These are phyloP conservation scores for Pachyuromys duprasi DNA, from an alignment of 2,797 vertebrate species.

Conservation along the genomic window DNA sequence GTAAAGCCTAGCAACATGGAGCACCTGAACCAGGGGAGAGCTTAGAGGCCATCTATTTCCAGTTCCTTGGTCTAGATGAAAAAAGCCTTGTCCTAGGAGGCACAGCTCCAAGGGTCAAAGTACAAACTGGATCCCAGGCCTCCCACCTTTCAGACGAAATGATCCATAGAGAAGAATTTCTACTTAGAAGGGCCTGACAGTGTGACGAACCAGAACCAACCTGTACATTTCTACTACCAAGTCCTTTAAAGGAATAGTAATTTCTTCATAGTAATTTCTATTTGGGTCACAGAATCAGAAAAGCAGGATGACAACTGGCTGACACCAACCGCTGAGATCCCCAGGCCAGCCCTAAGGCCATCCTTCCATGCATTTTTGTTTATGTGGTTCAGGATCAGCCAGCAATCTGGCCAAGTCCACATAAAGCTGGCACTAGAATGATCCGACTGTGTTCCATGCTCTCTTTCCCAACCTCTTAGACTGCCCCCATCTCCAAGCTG, in stretches of 20 bases:
- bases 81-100: neutral
- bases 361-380: neutral
- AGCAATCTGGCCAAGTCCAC: neutral
- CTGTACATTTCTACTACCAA: neutral
- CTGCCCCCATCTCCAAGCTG: neutral
- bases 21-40: neutral
- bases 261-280: slow-evolving; percentile 3
- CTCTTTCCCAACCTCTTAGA: neutral
- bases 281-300: slow-evolving; percentile 20
- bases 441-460: neutral
- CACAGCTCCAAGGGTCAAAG: neutral
- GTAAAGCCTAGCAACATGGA: neutral
- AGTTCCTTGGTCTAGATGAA: neutral
- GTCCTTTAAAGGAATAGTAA: slow-evolving; percentile 50
- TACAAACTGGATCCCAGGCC: neutral
- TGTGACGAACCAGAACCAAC: neutral
- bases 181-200: neutral
- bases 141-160: neutral
- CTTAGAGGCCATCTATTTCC: neutral
- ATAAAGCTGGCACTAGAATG: neutral
- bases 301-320: neutral
- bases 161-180: neutral
- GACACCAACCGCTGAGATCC: neutral
- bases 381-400: neutral
- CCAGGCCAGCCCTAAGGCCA: neutral